Percentiles rank a stretch among this genome's conserved stretches.
Evolutionary conservation across 2,888 invertebrate species (phyloP).

Genomic region (Phengaris alcon): DNA sequence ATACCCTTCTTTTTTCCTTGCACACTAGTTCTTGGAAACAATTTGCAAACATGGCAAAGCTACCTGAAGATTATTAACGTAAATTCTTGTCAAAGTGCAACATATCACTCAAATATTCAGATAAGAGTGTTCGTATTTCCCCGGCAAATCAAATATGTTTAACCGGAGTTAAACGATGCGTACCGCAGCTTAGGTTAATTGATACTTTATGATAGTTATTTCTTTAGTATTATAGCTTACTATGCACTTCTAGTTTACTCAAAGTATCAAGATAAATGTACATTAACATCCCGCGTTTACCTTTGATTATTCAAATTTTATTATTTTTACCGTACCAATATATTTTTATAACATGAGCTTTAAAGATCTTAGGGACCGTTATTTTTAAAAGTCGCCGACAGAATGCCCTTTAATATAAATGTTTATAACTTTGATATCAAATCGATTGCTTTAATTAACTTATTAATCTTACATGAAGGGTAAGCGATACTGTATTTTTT

Average conservation of each 20-base stretch:
- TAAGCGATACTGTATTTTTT: background rate
- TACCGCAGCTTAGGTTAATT: background rate
- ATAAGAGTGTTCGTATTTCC: background rate
- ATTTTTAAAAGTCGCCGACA: slow-evolving; percentile 20
- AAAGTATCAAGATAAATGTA: slow-evolving; percentile 6
- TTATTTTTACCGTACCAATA: slow-evolving; percentile 6
- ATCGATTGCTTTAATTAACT: slow-evolving; percentile 28
- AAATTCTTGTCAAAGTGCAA: no score
- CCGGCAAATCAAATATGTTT: background rate
- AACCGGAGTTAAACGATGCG: background rate
- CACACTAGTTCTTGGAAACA: slow-evolving; percentile 6
- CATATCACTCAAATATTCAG: no score
- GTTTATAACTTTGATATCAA: slow-evolving; percentile 26
- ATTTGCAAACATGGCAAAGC: slow-evolving; percentile 3
- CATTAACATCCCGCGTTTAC: slow-evolving; percentile 14
- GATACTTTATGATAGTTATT: background rate
- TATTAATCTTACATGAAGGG: slow-evolving; percentile 1
- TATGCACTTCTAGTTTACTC: slow-evolving; percentile 25
- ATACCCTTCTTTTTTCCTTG: background rate
- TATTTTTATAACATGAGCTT: slow-evolving; percentile 17
- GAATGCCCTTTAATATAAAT: slow-evolving; percentile 26
- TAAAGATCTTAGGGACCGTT: slow-evolving; percentile 24
- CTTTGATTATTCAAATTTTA: slow-evolving; percentile 22
- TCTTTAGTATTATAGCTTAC: slow-evolving; percentile 11
- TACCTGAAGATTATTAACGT: background rate